Evolutionary conservation across 1,140 invertebrate genomes (phyloP).

Genomic region (Heliothis subflexa): DNA sequence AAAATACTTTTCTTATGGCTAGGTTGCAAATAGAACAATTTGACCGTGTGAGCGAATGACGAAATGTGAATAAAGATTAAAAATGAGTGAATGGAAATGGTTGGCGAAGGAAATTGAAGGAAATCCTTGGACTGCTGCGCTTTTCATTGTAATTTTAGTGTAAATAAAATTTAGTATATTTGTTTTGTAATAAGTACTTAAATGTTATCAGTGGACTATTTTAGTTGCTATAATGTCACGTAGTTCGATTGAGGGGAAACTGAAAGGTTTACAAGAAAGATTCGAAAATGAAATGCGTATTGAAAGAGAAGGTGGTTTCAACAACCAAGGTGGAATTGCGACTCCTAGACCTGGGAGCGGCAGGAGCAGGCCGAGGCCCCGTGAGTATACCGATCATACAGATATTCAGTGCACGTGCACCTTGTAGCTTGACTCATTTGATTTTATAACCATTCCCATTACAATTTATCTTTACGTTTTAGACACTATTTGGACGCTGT

Average conservation of each 20-base stretch:
- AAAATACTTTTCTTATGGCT: not conserved
- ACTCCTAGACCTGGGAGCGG: conserved; percentile 67
- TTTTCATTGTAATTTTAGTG: conserved; percentile 77
- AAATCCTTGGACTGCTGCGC: conserved; percentile 79
- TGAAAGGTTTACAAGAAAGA: conserved; percentile 80
- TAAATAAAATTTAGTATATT: conserved; percentile 76
- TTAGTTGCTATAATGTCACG: conserved; percentile 79
- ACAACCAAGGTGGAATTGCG: conserved; percentile 76
- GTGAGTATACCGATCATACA: conserved; percentile 62
- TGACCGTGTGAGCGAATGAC: conserved; percentile 58
- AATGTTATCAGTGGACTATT: conserved; percentile 74
- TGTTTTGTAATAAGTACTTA: conserved; percentile 77
- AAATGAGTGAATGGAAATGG: conserved; percentile 67
- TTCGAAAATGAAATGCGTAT: conserved; percentile 82
- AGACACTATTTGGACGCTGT: conserved; percentile 2
- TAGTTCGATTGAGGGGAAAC: conserved; percentile 79
- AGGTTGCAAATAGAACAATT: conserved; percentile 37
- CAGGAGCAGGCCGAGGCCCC: conserved; percentile 71
- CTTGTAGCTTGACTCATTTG: not conserved
- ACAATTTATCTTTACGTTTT: conserved; percentile 28
- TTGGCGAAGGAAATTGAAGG: conserved; percentile 67
- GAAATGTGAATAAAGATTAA: conserved; percentile 53
- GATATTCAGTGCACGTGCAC: not conserved
- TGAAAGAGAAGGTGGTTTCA: conserved; percentile 76
- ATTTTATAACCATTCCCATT: conserved; percentile 19